A percentile compares a stretch with the other conserved stretches of the same genome.
Conservation (phyloP, 2,113 vertebrate genomes). For the Pungitius pungitius region DNA sequence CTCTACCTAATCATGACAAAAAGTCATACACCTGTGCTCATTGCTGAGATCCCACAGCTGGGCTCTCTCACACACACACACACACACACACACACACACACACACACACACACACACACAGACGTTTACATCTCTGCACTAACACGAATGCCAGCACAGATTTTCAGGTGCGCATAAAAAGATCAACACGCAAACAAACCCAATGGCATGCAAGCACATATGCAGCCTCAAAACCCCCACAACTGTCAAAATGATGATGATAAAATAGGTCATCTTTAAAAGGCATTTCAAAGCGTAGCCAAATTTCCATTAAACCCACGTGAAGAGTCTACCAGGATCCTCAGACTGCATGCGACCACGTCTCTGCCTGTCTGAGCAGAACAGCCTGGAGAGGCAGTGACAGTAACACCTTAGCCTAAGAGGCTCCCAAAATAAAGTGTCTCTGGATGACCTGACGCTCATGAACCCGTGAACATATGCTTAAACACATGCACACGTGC, state of each 20-base stretch:
- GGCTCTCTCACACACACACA: constrained; percentile 10
- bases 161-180: constrained; percentile 38
- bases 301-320: constrained; percentile 41
- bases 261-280: constrained; percentile 70
- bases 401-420: constrained; percentile 72
- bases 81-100: constrained; percentile 12
- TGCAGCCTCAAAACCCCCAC: constrained; percentile 46
- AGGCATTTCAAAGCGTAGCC: constrained; percentile 46
- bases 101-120: constrained; percentile 14
- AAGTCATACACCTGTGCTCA: constrained; percentile 63
- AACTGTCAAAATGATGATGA: constrained; percentile 54
- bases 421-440: constrained; percentile 69
- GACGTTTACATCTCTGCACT: constrained; percentile 13
- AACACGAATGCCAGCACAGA: constrained; percentile 16
- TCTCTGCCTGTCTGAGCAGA: constrained; percentile 51
- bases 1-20: constrained; percentile 47
- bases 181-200: constrained; percentile 42
- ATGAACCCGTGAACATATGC: constrained; percentile 53
- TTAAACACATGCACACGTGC: constrained; percentile 35
- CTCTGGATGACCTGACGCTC: constrained; percentile 53
- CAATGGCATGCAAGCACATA: constrained; percentile 28
- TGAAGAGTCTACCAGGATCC: constrained; percentile 51
- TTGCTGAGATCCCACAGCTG: constrained; percentile 47
- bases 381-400: constrained; percentile 53
- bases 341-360: constrained; percentile 48